phyloP scores from a whole-genome alignment of 2,888 invertebrate genomes.

The Campoplex capitator region DNA sequence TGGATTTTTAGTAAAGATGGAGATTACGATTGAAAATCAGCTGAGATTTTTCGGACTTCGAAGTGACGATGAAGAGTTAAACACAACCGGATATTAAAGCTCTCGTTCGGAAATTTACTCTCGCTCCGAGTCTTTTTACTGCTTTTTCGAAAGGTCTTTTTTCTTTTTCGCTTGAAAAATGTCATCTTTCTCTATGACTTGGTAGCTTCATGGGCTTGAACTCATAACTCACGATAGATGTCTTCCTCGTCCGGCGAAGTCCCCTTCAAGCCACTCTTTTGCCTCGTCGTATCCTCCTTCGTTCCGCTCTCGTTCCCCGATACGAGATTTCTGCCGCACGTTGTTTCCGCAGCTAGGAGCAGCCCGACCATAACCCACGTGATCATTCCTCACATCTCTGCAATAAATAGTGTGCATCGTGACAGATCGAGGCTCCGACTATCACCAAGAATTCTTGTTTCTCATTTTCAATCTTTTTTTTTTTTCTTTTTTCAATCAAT shows the following conservation, averaged over 20 bases:
- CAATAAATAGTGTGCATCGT: conserved; percentile 70
- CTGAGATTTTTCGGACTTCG: background rate
- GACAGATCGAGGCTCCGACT: conserved; percentile 3
- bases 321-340: conserved; percentile 83
- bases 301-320: conserved; percentile 82
- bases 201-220: conserved; percentile 4
- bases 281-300: conserved; percentile 79
- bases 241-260: conserved; percentile 82
- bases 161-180: background rate
- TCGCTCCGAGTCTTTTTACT: background rate
- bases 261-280: conserved; percentile 78
- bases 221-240: conserved; percentile 81
- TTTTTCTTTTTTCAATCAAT: background rate
- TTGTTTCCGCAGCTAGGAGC: conserved; percentile 84
- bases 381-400: conserved; percentile 85
- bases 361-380: conserved; percentile 85
- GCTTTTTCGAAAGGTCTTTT: background rate
- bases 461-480: background rate
- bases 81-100: conserved; percentile 2
- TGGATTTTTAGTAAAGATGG: background rate
- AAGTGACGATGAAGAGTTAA: background rate
- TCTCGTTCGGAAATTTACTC: background rate
- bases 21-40: background rate
- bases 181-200: background rate
- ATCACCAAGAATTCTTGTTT: background rate